phyloP scores from a whole-genome alignment of 2,888 invertebrate genomes.

The Gerris lacustris region DNA sequence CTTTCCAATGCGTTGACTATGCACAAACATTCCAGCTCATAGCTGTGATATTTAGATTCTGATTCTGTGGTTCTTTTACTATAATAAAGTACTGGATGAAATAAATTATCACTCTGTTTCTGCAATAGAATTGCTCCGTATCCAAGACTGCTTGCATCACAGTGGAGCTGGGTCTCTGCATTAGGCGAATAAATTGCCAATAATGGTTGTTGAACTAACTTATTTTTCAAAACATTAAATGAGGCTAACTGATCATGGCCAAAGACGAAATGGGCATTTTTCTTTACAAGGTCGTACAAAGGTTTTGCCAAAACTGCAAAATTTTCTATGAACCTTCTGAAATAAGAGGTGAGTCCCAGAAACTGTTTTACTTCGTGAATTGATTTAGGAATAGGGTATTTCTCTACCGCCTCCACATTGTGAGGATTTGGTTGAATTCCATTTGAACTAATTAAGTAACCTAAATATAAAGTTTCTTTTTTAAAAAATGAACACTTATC shows the following conservation, averaged over 20 bases:
- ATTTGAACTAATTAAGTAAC: conserved; percentile 26
- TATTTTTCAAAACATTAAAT: conserved; percentile 29
- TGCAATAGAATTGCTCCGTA: conserved; percentile 21
- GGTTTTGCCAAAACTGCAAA: conserved; percentile 31
- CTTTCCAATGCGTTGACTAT: conserved; percentile 33
- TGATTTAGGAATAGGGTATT: conserved; percentile 29
- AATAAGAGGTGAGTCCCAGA: conserved; percentile 32
- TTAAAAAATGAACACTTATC: conserved; percentile 31
- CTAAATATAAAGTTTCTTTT: conserved; percentile 27
- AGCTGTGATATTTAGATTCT: conserved; percentile 34
- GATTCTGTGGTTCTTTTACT: conserved; percentile 32
- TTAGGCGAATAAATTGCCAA: conserved; percentile 17
- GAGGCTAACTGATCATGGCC: conserved; percentile 25
- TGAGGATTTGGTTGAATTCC: conserved; percentile 29
- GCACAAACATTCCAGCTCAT: conserved; percentile 35
- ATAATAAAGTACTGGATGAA: conserved; percentile 31
- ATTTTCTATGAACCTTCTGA: conserved; percentile 31
- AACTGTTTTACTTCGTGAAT: conserved; percentile 29
- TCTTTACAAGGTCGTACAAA: conserved; percentile 31
- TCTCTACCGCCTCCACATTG: conserved; percentile 29
- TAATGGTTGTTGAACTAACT: conserved; percentile 22
- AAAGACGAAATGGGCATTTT: conserved; percentile 30
- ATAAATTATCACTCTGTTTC: background rate
- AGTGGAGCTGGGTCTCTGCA: conserved; percentile 17
- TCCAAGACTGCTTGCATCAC: conserved; percentile 17